Conservation (phyloP, 2,113 vertebrate species). For the Phycodurus eques region DNA sequence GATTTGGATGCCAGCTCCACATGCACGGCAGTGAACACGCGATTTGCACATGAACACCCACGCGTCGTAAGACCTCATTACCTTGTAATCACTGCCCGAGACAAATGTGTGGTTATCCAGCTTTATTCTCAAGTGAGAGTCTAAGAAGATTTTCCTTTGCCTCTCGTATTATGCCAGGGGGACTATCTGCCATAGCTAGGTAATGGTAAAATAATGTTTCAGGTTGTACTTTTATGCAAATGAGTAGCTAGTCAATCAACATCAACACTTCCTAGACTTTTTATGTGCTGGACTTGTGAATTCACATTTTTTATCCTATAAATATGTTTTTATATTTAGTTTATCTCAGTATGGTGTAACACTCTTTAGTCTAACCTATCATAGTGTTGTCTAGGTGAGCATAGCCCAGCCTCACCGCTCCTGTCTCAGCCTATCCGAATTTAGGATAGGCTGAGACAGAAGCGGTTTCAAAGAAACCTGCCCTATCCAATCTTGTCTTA, state of each 20-base stretch:
- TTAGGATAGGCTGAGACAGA: no score
- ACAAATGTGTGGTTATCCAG: conserved; percentile 9
- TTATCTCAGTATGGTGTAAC: not conserved
- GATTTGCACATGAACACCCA: conserved; percentile 2
- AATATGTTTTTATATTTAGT: not conserved
- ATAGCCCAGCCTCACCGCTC: no score
- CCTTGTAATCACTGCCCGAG: conserved; percentile 27
- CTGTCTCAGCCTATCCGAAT: not conserved
- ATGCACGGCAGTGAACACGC: not conserved
- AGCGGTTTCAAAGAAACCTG: no score
- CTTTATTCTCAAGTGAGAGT: conserved; percentile 1
- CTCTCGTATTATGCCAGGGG: not conserved
- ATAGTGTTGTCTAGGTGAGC: no score
- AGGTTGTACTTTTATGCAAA: conserved; percentile 37
- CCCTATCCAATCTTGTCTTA: no score
- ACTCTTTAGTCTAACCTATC: not conserved
- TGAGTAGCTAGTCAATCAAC: conserved; percentile 11
- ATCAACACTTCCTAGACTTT: not conserved
- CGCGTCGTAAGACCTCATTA: conserved; percentile 26
- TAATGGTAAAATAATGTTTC: conserved; percentile 1
- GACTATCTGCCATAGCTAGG: not conserved
- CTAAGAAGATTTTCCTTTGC: conserved; percentile 5
- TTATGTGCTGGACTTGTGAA: not conserved
- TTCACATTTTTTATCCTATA: not conserved
- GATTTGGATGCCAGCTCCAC: conserved; percentile 8